Evolutionary conservation across 2,113 vertebrate genomes (phyloP).

Genomic region (Ailuropoda melanoleuca): DNA sequence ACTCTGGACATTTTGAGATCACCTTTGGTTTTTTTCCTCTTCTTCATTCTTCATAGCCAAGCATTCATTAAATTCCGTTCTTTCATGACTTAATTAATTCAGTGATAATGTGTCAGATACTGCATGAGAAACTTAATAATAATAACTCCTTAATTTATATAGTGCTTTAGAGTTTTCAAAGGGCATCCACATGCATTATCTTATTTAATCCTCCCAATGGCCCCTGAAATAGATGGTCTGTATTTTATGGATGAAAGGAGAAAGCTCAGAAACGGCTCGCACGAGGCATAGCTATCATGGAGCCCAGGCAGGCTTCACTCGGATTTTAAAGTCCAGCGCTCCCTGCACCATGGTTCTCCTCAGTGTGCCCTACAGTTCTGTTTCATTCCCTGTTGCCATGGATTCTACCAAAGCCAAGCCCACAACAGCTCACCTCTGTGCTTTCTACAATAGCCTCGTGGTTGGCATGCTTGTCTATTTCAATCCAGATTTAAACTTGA

Average conservation of each 20-base stretch:
- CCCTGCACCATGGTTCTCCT: background rate
- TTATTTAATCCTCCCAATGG: constrained; percentile 13
- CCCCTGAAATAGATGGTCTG: background rate
- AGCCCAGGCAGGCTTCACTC: background rate
- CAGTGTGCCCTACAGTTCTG: background rate
- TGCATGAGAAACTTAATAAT: constrained; percentile 38
- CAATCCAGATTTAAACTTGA: background rate
- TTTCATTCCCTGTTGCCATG: background rate
- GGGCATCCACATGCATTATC: background rate
- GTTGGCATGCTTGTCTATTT: background rate
- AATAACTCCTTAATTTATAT: constrained; percentile 50
- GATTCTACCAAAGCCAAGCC: background rate
- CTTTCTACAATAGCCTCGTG: background rate
- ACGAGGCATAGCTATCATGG: background rate
- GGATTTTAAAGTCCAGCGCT: background rate
- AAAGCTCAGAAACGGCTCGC: background rate
- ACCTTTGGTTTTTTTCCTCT: background rate
- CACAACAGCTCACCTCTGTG: background rate
- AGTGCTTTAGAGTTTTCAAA: constrained; percentile 6
- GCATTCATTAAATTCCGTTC: constrained; percentile 31
- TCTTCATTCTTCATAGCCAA: constrained; percentile 19
- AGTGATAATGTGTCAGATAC: constrained; percentile 33
- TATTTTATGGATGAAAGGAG: background rate
- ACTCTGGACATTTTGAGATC: background rate
- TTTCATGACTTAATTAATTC: constrained; percentile 51